Evolutionary conservation across 2,888 invertebrate species (phyloP).

Genomic region (Spatulosminthurus flaviceps): DNA sequence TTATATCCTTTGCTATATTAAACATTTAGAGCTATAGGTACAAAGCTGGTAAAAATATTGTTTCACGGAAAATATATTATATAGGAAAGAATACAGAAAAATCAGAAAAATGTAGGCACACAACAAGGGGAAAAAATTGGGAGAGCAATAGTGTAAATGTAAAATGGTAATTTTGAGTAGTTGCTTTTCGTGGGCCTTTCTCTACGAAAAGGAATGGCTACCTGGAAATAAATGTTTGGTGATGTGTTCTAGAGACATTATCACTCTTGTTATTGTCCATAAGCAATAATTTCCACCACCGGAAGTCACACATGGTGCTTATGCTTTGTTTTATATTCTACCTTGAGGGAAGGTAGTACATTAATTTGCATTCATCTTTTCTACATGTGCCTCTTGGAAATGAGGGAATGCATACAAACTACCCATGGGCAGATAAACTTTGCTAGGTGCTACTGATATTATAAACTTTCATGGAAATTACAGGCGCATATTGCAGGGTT

Average conservation of each 20-base stretch:
- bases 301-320: slow-evolving; percentile 41
- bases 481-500: no score
- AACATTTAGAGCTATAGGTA: no score
- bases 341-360: background rate
- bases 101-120: no score
- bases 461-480: no score
- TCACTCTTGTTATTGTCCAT: slow-evolving; percentile 1
- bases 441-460: no score
- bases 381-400: no score
- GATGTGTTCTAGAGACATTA: background rate
- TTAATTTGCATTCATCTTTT: slow-evolving; percentile 7
- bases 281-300: slow-evolving; percentile 37
- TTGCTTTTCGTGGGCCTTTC: no score
- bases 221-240: background rate
- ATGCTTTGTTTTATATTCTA: slow-evolving; percentile 37
- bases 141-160: background rate
- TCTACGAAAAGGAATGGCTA: no score
- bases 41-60: background rate
- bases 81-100: no score
- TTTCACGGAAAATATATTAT: background rate
- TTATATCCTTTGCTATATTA: no score
- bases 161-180: background rate
- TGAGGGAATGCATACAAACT: no score
- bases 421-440: no score
- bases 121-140: background rate